Evolutionary conservation across 2,113 vertebrate species (phyloP).

Genomic region (Petrocephalus zakoni): DNA sequence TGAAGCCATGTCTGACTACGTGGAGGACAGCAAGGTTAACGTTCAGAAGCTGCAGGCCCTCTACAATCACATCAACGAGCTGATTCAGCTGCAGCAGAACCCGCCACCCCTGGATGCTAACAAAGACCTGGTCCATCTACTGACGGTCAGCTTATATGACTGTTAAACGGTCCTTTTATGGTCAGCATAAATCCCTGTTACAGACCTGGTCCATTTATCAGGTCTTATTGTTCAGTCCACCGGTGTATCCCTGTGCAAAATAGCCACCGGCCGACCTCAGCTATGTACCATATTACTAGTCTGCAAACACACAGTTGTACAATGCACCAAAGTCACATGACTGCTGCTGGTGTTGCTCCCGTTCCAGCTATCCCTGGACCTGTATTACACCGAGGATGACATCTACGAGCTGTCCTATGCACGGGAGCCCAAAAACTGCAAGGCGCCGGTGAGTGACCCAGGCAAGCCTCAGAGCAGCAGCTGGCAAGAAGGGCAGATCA

Average conservation of each 20-base stretch:
- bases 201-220: background rate
- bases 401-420: slow-evolving; percentile 93
- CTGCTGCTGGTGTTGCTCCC: slow-evolving; percentile 25
- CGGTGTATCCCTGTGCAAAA: background rate
- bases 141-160: slow-evolving; percentile 70
- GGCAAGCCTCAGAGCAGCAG: background rate
- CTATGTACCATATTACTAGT: background rate
- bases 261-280: background rate
- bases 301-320: background rate
- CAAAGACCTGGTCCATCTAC: slow-evolving; percentile 88
- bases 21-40: slow-evolving; percentile 85
- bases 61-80: slow-evolving; percentile 85
- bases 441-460: slow-evolving; percentile 70
- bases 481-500: no score
- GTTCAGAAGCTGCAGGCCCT: slow-evolving; percentile 84
- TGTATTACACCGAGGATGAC: slow-evolving; percentile 93
- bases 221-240: background rate
- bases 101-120: slow-evolving; percentile 83
- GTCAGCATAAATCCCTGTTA: background rate
- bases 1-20: slow-evolving; percentile 85
- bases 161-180: background rate
- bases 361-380: slow-evolving; percentile 82
- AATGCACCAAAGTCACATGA: background rate
- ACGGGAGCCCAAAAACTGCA: slow-evolving; percentile 83
- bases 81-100: slow-evolving; percentile 84